Percentiles rank a stretch among this genome's conserved stretches.
Conservation (phyloP, 2,797 vertebrate genomes). For the Characodon lateralis region DNA sequence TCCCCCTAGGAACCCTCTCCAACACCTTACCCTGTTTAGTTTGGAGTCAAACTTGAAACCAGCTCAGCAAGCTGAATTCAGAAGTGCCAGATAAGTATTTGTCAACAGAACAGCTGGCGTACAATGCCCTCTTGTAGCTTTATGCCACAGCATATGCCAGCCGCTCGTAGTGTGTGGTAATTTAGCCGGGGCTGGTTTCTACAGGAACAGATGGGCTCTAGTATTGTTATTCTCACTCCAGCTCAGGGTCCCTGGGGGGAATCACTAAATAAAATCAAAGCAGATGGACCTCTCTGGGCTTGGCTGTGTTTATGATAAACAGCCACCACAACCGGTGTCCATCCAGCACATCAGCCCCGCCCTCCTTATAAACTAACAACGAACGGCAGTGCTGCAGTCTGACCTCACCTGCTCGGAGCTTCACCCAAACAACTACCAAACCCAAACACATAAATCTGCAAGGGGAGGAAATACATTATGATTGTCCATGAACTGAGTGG, state of each 20-base stretch:
- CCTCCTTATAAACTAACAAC: conserved; percentile 42
- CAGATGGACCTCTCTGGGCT: conserved; percentile 93
- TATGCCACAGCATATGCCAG: conserved; percentile 97
- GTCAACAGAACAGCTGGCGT: conserved; percentile 96
- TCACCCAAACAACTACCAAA: conserved; percentile 55
- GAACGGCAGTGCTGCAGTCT: conserved; percentile 51
- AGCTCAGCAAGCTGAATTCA: conserved; percentile 90
- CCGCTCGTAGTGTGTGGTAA: conserved; percentile 93
- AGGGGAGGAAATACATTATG: conserved; percentile 44
- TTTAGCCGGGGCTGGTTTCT: conserved; percentile 89
- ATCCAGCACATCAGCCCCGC: conserved; percentile 71
- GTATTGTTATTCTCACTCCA: conserved; percentile 95
- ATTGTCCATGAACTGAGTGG: conserved; percentile 9
- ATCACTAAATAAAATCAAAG: conserved; percentile 97
- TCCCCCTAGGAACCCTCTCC: conserved; percentile 44
- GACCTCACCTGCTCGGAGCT: conserved; percentile 45
- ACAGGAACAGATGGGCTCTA: conserved; percentile 94
- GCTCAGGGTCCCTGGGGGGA: conserved; percentile 89
- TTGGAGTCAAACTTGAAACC: conserved; percentile 82
- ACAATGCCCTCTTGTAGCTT: conserved; percentile 95
- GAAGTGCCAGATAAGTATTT: conserved; percentile 95
- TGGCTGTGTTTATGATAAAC: conserved; percentile 91
- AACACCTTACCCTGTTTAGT: conserved; percentile 70
- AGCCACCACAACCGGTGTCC: conserved; percentile 83
- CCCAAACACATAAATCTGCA: conserved; percentile 55